These are phyloP conservation scores for Neopelma chrysocephalum DNA, from an alignment of 2,797 vertebrate species.

Conservation along the genomic window DNA sequence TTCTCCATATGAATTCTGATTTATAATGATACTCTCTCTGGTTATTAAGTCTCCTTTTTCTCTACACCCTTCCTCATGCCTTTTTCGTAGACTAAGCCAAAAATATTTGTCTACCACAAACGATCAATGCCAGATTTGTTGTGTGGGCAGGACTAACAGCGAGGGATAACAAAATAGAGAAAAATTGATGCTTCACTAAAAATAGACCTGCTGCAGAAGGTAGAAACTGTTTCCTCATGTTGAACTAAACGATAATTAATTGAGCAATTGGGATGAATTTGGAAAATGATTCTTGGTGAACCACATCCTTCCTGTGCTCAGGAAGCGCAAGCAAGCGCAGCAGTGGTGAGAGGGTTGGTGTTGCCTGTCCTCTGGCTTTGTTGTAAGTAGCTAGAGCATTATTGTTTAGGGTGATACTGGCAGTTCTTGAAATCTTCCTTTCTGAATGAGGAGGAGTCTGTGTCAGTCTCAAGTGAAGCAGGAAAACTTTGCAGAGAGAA, in stretches of 20 bases:
- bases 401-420: neutral
- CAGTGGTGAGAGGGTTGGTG: neutral
- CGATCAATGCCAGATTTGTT: constrained; percentile 57
- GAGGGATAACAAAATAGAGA: constrained; percentile 36
- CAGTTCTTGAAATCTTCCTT: neutral
- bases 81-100: constrained; percentile 3
- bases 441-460: neutral
- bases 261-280: constrained; percentile 62
- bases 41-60: neutral
- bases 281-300: constrained; percentile 62
- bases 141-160: constrained; percentile 37
- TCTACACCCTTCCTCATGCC: neutral
- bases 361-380: neutral
- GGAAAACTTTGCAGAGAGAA: neutral
- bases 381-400: neutral
- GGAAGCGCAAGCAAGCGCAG: neutral
- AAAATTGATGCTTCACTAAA: constrained; percentile 56
- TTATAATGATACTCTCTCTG: neutral
- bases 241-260: constrained; percentile 56
- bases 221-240: constrained; percentile 67
- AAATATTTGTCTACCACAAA: constrained; percentile 43
- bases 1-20: neutral
- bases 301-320: constrained; percentile 67
- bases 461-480: neutral
- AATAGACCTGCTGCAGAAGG: constrained; percentile 61